These are phyloP conservation scores for Ferdinandea cuprea DNA, from an alignment of 2,888 invertebrate species.

Conservation along the genomic window DNA sequence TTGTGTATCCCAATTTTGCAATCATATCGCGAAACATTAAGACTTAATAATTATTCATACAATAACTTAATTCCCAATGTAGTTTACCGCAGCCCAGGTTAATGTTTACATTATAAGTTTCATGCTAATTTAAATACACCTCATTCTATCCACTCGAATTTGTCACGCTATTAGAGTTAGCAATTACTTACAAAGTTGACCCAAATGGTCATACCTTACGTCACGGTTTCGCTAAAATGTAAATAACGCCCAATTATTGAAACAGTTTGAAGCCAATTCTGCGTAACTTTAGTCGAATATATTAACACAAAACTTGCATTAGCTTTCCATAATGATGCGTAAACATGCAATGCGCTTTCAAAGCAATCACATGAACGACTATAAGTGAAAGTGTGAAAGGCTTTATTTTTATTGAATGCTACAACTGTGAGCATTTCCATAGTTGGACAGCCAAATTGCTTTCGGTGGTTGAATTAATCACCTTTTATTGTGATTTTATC, in stretches of 20 bases:
- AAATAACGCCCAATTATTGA: too few species aligned
- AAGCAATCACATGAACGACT: not conserved
- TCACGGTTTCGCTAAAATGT: too few species aligned
- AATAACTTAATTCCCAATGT: too few species aligned
- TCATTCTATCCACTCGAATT: not conserved
- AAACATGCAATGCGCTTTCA: not conserved
- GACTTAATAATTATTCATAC: too few species aligned
- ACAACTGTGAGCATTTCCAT: not conserved
- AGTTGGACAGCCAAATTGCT: conserved; percentile 7
- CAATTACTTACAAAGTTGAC: not conserved
- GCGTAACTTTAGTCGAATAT: too few species aligned
- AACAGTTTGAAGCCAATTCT: too few species aligned
- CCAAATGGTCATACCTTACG: not conserved
- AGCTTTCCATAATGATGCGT: not conserved
- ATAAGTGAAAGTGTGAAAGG: not conserved
- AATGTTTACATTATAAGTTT: too few species aligned
- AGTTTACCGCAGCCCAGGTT: too few species aligned
- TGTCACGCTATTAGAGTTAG: not conserved
- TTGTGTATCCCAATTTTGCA: too few species aligned
- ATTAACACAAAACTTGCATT: not conserved
- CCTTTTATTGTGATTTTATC: not conserved
- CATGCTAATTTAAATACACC: too few species aligned
- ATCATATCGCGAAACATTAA: too few species aligned
- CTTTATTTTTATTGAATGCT: not conserved
- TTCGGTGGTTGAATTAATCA: not conserved